phyloP scores from a whole-genome alignment of 2,888 invertebrate species.

The Sphaerophoria rueppellii region DNA sequence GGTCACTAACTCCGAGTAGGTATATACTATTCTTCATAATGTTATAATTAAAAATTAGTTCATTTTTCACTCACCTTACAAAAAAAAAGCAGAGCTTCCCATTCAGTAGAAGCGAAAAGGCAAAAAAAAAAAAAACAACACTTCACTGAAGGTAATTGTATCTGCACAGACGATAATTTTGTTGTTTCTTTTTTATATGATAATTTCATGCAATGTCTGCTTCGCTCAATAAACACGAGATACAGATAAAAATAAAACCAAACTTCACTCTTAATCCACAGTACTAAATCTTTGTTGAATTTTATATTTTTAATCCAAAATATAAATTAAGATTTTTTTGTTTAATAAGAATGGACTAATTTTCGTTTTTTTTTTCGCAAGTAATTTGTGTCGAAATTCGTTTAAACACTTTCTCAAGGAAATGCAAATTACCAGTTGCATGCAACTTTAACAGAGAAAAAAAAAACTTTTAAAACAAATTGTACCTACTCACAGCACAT shows the following conservation, averaged over 20 bases:
- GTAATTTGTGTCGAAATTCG: conserved; percentile 48
- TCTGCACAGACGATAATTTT: conserved; percentile 43
- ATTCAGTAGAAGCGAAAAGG: conserved; percentile 16
- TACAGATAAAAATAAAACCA: conserved; percentile 9
- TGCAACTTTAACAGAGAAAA: conserved; percentile 20
- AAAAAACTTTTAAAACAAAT: conserved; percentile 38
- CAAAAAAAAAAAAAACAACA: neutral
- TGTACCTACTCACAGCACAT: conserved; percentile 47
- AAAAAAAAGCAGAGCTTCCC: conserved; percentile 39
- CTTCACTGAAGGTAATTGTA: conserved; percentile 45
- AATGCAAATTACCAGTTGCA: conserved; percentile 50
- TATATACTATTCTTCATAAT: conserved; percentile 5
- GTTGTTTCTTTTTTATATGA: conserved; percentile 35
- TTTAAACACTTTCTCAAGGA: conserved; percentile 69
- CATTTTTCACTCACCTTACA: conserved; percentile 56
- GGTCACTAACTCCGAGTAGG: conserved; percentile 44
- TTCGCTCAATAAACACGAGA: conserved; percentile 36
- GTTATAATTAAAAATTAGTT: conserved; percentile 66
- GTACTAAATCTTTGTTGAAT: conserved; percentile 4
- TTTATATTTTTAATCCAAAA: neutral
- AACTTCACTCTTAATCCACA: conserved; percentile 51
- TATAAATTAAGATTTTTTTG: conserved; percentile 1
- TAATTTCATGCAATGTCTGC: conserved; percentile 62
- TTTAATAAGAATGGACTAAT: conserved; percentile 11
- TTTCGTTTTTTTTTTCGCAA: conserved; percentile 29